Percentiles rank a stretch among this genome's conserved stretches.
Conservation (phyloP, 2,797 vertebrate genomes). For the Uromys caudimaculatus region DNA sequence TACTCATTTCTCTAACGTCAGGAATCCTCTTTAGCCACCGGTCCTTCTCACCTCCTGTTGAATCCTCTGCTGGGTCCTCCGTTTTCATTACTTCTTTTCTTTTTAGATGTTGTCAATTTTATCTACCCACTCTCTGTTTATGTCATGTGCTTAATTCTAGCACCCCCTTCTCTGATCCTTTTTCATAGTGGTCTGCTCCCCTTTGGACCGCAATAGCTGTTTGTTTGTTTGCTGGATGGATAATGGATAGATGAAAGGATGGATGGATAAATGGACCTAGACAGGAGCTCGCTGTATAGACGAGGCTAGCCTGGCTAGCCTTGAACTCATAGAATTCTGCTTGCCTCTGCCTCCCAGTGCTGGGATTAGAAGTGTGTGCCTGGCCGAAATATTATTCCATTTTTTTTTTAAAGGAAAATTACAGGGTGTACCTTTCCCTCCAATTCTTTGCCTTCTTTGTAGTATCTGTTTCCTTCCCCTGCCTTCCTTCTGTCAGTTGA, state of each 20-base stretch:
- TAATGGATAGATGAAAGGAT: background rate
- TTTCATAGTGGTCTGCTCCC: background rate
- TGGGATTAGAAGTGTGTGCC: background rate
- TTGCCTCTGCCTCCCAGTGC: background rate
- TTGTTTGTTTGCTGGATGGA: background rate
- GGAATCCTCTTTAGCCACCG: background rate
- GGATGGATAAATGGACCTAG: background rate
- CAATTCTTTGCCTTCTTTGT: background rate
- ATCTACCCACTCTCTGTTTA: background rate
- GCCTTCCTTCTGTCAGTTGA: background rate
- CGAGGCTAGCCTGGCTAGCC: background rate
- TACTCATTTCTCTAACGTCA: background rate
- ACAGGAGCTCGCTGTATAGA: background rate
- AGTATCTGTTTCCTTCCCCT: background rate
- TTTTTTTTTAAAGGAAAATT: background rate
- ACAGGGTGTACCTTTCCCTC: background rate
- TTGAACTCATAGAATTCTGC: background rate
- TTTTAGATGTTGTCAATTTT: background rate
- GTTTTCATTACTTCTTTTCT: background rate
- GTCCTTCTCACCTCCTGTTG: background rate
- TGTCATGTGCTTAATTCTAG: conserved; percentile 42
- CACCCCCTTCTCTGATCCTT: background rate
- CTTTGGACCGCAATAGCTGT: background rate
- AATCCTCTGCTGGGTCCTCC: background rate
- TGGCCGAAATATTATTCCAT: background rate